These are phyloP conservation scores for Xyliphius kryptos DNA, from an alignment of 2,113 vertebrate genomes.

Conservation along the genomic window DNA sequence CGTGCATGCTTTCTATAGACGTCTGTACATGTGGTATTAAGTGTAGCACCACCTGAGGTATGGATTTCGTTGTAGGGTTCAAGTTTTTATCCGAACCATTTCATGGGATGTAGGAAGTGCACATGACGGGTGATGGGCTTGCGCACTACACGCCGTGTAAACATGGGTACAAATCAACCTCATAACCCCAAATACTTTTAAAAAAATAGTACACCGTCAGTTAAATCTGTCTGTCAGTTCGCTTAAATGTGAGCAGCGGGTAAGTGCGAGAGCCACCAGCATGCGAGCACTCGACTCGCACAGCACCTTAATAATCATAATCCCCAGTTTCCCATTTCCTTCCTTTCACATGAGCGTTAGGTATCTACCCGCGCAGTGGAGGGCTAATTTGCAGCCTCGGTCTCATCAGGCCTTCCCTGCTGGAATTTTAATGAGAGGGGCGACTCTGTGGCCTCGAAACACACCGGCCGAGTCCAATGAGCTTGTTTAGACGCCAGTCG, in stretches of 20 bases:
- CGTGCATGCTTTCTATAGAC: too few relatives aligned
- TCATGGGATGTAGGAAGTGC: too few relatives aligned
- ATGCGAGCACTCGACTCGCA: slow-evolving; percentile 1
- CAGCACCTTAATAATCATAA: neutral
- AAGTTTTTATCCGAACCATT: too few relatives aligned
- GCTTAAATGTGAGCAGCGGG: neutral
- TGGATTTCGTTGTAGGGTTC: too few relatives aligned
- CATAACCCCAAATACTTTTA: too few relatives aligned
- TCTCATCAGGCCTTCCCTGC: slow-evolving; percentile 31
- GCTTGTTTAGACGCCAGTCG: slow-evolving; percentile 35
- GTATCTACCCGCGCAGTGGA: neutral
- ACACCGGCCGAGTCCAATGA: slow-evolving; percentile 33
- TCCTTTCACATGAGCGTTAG: slow-evolving; percentile 17
- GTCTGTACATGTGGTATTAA: too few relatives aligned
- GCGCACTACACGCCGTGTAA: too few relatives aligned
- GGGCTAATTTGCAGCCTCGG: slow-evolving; percentile 26
- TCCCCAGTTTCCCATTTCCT: slow-evolving; percentile 11
- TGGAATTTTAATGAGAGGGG: slow-evolving; percentile 27
- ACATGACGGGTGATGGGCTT: too few relatives aligned
- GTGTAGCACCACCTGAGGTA: too few relatives aligned
- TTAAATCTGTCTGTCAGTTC: too few relatives aligned
- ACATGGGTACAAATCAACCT: too few relatives aligned
- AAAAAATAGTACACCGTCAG: too few relatives aligned
- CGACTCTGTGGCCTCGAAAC: neutral
- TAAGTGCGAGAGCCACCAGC: neutral